phyloP scores from a whole-genome alignment of 2,888 invertebrate species.

The Coelopa pilipes region DNA sequence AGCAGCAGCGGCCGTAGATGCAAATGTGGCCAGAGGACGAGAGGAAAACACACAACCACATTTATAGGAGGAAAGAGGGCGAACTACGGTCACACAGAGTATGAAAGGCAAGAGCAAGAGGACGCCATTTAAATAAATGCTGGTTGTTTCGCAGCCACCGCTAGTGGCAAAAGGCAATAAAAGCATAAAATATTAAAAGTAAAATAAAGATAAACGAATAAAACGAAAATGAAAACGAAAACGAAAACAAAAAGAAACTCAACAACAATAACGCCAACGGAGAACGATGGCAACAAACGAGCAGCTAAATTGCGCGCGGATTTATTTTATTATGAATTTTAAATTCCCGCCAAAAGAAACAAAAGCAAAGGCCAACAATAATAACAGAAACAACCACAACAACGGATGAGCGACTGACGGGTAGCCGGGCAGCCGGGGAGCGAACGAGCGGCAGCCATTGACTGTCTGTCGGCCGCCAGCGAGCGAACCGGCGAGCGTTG shows the following conservation, averaged over 20 bases:
- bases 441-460: slow-evolving; percentile 31
- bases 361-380: background rate
- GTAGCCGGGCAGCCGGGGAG: background rate
- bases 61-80: background rate
- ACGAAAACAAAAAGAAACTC: background rate
- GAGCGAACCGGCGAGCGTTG: background rate
- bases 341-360: slow-evolving; percentile 1
- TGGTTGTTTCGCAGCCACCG: background rate
- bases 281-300: background rate
- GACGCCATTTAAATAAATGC: slow-evolving; percentile 20
- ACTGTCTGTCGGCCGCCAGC: background rate
- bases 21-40: slow-evolving; percentile 7
- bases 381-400: background rate
- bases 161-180: slow-evolving; percentile 19
- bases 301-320: slow-evolving; percentile 9
- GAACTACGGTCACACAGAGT: background rate
- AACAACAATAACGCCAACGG: background rate
- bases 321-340: slow-evolving; percentile 22
- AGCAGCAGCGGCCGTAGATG: background rate
- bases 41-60: slow-evolving; percentile 7
- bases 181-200: slow-evolving; percentile 20
- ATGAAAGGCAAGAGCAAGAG: background rate
- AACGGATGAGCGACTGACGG: background rate
- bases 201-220: slow-evolving; percentile 5
- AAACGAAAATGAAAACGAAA: background rate